Evolutionary conservation across 2,113 vertebrate species (phyloP).

Genomic region (Onychostruthus taczanowskii): DNA sequence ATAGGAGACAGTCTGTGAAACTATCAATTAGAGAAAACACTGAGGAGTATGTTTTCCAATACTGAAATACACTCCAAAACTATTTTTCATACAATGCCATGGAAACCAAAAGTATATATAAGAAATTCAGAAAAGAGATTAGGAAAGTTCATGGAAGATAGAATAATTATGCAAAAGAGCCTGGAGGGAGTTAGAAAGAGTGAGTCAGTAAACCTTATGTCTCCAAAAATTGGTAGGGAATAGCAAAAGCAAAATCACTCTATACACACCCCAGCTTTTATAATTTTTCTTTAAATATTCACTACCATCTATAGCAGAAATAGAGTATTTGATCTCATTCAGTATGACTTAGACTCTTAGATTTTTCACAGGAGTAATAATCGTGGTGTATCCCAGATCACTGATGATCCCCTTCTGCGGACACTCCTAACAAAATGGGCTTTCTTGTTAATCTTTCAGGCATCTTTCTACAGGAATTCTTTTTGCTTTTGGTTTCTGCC

Average conservation of each 20-base stretch:
- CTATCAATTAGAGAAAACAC: neutral
- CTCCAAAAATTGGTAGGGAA: neutral
- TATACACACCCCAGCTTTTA: fast-evolving
- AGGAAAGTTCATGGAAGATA: neutral
- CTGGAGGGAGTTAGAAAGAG: neutral
- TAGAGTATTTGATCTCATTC: neutral
- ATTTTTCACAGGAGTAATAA: neutral
- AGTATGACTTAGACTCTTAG: neutral
- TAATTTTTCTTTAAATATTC: neutral
- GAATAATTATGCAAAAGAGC: neutral
- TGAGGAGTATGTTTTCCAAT: neutral
- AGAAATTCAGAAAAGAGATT: neutral
- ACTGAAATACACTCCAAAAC: neutral
- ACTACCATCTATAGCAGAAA: neutral
- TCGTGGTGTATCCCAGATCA: neutral
- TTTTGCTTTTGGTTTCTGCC: neutral
- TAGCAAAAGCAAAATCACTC: neutral
- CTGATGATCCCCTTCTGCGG: neutral
- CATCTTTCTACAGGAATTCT: neutral
- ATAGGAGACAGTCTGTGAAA: neutral
- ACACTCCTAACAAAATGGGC: neutral
- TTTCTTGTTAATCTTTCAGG: neutral
- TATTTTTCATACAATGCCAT: neutral
- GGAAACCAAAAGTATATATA: neutral
- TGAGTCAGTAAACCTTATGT: neutral